Percentiles rank a stretch among this genome's conserved stretches.
phyloP scores from a whole-genome alignment of 2,888 invertebrate genomes.

The Meandrusa payeni region DNA sequence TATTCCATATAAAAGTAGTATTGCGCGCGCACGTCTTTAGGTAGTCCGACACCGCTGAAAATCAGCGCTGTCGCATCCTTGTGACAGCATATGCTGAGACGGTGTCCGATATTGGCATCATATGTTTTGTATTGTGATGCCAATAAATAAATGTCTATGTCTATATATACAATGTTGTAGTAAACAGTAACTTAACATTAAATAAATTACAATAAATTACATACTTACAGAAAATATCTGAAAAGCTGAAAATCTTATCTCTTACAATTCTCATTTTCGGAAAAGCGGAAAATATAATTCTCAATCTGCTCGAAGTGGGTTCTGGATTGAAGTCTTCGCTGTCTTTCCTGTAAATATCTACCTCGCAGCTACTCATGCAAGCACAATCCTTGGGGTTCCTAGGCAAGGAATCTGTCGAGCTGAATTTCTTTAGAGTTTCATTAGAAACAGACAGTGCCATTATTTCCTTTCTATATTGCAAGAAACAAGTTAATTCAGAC shows the following conservation, averaged over 20 bases:
- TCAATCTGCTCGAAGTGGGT: conserved; percentile 43
- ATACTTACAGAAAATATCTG: conserved; percentile 84
- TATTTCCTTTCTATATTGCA: conserved; percentile 53
- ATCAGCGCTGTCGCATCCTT: too few species aligned
- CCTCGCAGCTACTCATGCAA: conserved; percentile 61
- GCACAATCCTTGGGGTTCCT: conserved; percentile 52
- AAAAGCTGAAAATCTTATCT: conserved; percentile 85
- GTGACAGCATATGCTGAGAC: too few species aligned
- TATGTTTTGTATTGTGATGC: too few species aligned
- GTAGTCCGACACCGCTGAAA: too few species aligned
- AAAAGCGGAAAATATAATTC: conserved; percentile 81
- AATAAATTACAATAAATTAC: too few species aligned
- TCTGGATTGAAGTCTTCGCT: conserved; percentile 44
- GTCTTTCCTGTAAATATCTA: conserved; percentile 55
- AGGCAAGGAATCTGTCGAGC: conserved; percentile 41
- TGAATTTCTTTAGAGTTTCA: conserved; percentile 40
- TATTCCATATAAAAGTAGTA: too few species aligned
- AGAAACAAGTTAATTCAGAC: conserved; percentile 54
- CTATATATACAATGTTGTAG: too few species aligned
- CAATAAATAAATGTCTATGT: too few species aligned
- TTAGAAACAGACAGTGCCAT: conserved; percentile 46
- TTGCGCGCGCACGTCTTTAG: too few species aligned
- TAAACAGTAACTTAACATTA: too few species aligned
- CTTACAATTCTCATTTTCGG: conserved; percentile 85
- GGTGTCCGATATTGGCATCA: too few species aligned